Base-by-base conservation (phyloP, 1,140 invertebrate species). In the Coboldia fuscipes region DNA sequence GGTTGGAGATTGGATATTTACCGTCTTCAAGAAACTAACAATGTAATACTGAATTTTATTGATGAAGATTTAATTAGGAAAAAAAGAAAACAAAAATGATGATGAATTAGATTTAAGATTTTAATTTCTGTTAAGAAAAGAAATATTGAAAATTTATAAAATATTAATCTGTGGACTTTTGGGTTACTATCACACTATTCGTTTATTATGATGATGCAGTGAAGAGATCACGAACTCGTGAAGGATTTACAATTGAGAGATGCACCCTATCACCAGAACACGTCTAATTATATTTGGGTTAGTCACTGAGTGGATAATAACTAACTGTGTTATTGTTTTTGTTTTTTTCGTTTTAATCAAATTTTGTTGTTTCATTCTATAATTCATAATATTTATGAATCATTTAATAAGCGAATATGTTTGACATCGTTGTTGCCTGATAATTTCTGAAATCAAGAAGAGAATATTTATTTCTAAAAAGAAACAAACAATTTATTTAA, bases 191-290 rank as follows among this genome's bases (percentile, higher is more conserved):
- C 6, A 7, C 2, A 13, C 12, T 2, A 12, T 16, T 36, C 17
- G 16, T 31, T 17, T 24, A 16, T 16, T 24, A 19, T 52, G 46
- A 46, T 41, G 41, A 39, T 18, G 47, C 54, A 65, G 64, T 65
- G 50, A 66, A 66, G 51, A 58, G 62, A 52, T 66, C 63, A 45
- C 63, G 63, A 43, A 66, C 63, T 42, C 56, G 64, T 41, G 64
- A 66, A 54, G 65, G 65, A 53, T 55, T 55, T 39, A 54, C 50
- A 41, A 38, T 51, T 44, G 51, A 54, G 49, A 51, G 51, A 44
- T 16, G 12, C 22, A 46, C 47, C 37, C 38, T 51, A 42, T 49
- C 51, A 41, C 18, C 24, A n/a, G n/a, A n/a, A n/a, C n/a, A n/a
- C n/a, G n/a, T n/a, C n/a, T n/a, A n/a, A n/a, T n/a, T n/a, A n/a